A percentile compares a stretch with the other conserved stretches of the same genome.
Evolutionary conservation across 2,888 invertebrate species (phyloP).

Genomic region (Acrobasis suavella): DNA sequence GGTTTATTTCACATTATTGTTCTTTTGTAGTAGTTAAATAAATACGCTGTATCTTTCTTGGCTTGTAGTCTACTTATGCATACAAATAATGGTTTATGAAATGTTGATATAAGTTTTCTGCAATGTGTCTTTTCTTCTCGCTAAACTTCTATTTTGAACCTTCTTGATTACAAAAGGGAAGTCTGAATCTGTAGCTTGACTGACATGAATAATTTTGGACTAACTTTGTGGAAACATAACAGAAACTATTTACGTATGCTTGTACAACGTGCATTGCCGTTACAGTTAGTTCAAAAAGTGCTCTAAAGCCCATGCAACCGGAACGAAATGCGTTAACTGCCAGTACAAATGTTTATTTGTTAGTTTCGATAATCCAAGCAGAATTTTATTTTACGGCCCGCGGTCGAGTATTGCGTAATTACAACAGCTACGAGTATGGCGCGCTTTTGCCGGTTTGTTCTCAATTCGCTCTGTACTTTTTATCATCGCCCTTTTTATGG

Average conservation of each 20-base stretch:
- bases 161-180: neutral
- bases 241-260: neutral
- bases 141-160: neutral
- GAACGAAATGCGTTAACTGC: conserved; percentile 36
- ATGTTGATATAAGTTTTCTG: too few relatives aligned
- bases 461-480: conserved; percentile 8
- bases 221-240: neutral
- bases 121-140: neutral
- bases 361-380: conserved; percentile 36
- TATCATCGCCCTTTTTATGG: conserved; percentile 9
- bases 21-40: too few relatives aligned
- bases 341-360: conserved; percentile 39
- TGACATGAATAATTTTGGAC: neutral
- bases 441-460: conserved; percentile 6
- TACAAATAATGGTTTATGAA: too few relatives aligned
- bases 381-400: conserved; percentile 34
- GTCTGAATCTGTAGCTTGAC: neutral
- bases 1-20: too few relatives aligned
- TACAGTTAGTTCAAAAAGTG: conserved; percentile 3
- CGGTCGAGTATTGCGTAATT: conserved; percentile 5
- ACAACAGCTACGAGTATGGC: neutral
- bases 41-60: too few relatives aligned
- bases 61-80: too few relatives aligned
- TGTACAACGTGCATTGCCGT: neutral
- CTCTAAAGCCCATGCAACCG: conserved; percentile 24